phyloP scores from a whole-genome alignment of 2,888 invertebrate species.

The Drosophila mayaguana region DNA sequence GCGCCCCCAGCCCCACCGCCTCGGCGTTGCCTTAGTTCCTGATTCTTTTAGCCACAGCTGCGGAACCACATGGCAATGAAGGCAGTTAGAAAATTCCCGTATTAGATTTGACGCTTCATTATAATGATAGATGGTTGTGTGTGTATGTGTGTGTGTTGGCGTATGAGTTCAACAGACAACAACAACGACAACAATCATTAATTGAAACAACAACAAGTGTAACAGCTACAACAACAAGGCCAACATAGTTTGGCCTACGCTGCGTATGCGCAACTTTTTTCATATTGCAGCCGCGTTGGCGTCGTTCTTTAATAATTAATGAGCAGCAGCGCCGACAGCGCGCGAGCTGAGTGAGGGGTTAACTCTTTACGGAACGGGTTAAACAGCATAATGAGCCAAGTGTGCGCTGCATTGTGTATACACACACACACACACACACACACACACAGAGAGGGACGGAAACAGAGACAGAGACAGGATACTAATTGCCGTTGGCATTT shows the following conservation, averaged over 20 bases:
- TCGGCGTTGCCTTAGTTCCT: slow-evolving; percentile 2
- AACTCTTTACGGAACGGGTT: slow-evolving; percentile 1
- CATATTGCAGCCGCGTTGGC: slow-evolving; percentile 58
- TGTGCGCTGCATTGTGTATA: slow-evolving; percentile 29
- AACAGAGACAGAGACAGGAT: slow-evolving; percentile 24
- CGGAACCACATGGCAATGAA: slow-evolving; percentile 59
- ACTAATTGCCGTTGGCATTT: slow-evolving; percentile 44
- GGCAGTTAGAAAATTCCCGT: slow-evolving; percentile 60
- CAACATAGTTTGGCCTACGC: slow-evolving; percentile 51
- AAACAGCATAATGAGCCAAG: slow-evolving; percentile 69
- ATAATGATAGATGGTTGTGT: slow-evolving; percentile 76
- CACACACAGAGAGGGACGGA: slow-evolving; percentile 10
- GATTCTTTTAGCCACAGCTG: slow-evolving; percentile 16
- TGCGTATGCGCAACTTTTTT: slow-evolving; percentile 71
- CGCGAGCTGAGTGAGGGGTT: not conserved
- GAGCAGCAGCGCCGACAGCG: slow-evolving; percentile 60
- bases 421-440: slow-evolving; percentile 18
- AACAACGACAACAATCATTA: slow-evolving; percentile 10
- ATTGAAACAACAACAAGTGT: slow-evolving; percentile 5
- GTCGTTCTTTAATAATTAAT: slow-evolving; percentile 73
- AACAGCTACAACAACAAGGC: not conserved
- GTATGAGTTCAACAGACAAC: slow-evolving; percentile 36
- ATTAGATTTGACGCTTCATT: slow-evolving; percentile 79
- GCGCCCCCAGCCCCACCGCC: not conserved
- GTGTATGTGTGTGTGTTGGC: slow-evolving; percentile 39